Evolutionary conservation across 2,113 vertebrate genomes (phyloP).

Genomic region (Cygnus atratus): DNA sequence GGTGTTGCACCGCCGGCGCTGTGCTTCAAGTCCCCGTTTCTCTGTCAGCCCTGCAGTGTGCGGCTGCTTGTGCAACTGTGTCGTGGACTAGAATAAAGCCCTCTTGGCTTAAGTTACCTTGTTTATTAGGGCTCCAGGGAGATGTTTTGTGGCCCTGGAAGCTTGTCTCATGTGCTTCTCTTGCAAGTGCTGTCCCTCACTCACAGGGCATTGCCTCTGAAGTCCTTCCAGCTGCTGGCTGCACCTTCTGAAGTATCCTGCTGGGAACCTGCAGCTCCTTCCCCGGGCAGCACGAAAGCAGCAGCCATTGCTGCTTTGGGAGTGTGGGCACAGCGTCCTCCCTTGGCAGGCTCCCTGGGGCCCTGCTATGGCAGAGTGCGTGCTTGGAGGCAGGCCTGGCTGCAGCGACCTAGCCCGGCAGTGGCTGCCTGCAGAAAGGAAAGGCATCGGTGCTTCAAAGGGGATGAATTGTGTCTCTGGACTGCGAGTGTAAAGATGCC

Average conservation of each 20-base stretch:
- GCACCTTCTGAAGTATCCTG: slow-evolving; percentile 6
- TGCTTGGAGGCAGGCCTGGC: neutral
- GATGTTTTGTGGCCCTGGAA: neutral
- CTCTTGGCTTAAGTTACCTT: neutral
- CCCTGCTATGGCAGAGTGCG: neutral
- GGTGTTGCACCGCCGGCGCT: accelerated
- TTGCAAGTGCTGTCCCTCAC: neutral
- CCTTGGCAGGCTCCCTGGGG: neutral
- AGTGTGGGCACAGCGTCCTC: neutral
- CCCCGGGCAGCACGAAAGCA: neutral
- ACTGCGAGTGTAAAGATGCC: neutral
- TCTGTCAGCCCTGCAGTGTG: neutral
- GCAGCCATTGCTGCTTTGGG: neutral
- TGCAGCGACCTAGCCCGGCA: neutral
- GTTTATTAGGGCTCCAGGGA: slow-evolving; percentile 17
- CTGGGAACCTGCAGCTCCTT: neutral
- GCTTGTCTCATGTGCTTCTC: neutral
- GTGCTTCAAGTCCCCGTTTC: neutral
- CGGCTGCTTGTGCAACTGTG: neutral
- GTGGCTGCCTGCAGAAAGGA: neutral
- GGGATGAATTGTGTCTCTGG: neutral
- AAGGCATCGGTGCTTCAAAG: neutral
- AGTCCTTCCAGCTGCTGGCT: slow-evolving; percentile 37
- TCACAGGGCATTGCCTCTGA: neutral
- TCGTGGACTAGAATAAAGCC: neutral